Evolutionary conservation across 2,888 invertebrate genomes (phyloP).

Genomic region (Eilema sororculum): DNA sequence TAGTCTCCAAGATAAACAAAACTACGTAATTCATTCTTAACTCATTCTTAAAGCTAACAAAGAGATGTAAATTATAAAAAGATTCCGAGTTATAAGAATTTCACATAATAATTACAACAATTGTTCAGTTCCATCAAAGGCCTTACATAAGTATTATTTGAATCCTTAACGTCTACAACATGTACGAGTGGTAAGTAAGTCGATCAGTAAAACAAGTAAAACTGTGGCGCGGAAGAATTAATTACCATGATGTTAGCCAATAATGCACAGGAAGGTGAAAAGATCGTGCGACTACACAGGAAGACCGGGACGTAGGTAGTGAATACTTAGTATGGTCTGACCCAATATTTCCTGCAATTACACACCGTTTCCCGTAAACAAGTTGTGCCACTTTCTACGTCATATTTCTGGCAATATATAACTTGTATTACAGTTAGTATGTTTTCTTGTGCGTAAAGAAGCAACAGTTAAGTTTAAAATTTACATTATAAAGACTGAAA

Average conservation of each 20-base stretch:
- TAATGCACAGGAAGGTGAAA: conserved; percentile 44
- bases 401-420: conserved; percentile 50
- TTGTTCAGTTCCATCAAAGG: conserved; percentile 21
- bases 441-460: not conserved
- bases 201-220: conserved; percentile 17
- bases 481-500: not conserved
- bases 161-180: conserved; percentile 7
- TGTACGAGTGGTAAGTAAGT: conserved; percentile 21
- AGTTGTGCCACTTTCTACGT: conserved; percentile 66
- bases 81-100: conserved; percentile 20
- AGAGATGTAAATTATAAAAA: conserved; percentile 22
- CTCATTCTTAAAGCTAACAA: conserved; percentile 20
- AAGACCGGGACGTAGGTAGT: conserved; percentile 42
- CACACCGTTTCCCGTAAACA: conserved; percentile 60
- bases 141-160: conserved; percentile 25
- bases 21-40: conserved; percentile 15
- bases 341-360: conserved; percentile 66
- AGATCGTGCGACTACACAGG: conserved; percentile 43
- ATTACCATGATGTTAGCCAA: conserved; percentile 43
- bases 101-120: conserved; percentile 26
- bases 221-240: conserved; percentile 32
- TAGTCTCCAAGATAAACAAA: conserved; percentile 15
- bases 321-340: conserved; percentile 40
- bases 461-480: not conserved
- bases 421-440: conserved; percentile 30